Evolutionary conservation across 2,888 invertebrate genomes (phyloP).

Genomic region (Caenorhabditis plicata): DNA sequence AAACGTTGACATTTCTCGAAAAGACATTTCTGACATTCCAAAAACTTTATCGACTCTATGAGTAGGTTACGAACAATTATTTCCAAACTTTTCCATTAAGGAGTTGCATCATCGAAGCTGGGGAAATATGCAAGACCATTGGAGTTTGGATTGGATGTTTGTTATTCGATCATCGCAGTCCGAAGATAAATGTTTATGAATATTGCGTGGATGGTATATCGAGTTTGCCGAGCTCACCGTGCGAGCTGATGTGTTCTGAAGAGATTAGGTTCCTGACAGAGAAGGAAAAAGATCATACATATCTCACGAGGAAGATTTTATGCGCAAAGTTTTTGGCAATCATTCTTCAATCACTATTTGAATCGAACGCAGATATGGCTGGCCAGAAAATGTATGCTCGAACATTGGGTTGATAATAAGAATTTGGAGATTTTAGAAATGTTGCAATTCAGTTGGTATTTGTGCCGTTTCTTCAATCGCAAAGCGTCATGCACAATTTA

Average conservation of each 20-base stretch:
- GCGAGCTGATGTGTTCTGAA: constrained; percentile 45
- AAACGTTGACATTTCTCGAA: constrained; percentile 38
- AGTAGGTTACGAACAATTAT: background rate
- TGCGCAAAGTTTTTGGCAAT: constrained; percentile 57
- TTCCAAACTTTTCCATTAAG: constrained; percentile 6
- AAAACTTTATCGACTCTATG: constrained; percentile 1
- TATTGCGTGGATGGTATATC: constrained; percentile 28
- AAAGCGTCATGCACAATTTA: constrained; percentile 49
- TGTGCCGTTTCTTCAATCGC: constrained; percentile 48
- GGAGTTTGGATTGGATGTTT: constrained; percentile 59
- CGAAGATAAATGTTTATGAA: constrained; percentile 43
- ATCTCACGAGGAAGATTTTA: constrained; percentile 55
- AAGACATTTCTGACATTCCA: constrained; percentile 28
- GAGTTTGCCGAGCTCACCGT: constrained; percentile 12
- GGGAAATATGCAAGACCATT: constrained; percentile 33
- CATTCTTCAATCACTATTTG: constrained; percentile 39
- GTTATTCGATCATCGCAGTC: constrained; percentile 50
- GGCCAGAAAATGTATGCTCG: constrained; percentile 34
- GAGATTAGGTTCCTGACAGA: constrained; percentile 39
- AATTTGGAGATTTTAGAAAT: constrained; percentile 1
- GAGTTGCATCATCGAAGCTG: constrained; percentile 13
- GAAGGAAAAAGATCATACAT: constrained; percentile 44
- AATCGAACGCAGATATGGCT: constrained; percentile 19
- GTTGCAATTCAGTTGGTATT: constrained; percentile 50
- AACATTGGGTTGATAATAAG: constrained; percentile 7